Percentiles rank a stretch among this genome's conserved stretches.
Conservation (phyloP, 2,797 vertebrate species). For the Microhierax caerulescens region DNA sequence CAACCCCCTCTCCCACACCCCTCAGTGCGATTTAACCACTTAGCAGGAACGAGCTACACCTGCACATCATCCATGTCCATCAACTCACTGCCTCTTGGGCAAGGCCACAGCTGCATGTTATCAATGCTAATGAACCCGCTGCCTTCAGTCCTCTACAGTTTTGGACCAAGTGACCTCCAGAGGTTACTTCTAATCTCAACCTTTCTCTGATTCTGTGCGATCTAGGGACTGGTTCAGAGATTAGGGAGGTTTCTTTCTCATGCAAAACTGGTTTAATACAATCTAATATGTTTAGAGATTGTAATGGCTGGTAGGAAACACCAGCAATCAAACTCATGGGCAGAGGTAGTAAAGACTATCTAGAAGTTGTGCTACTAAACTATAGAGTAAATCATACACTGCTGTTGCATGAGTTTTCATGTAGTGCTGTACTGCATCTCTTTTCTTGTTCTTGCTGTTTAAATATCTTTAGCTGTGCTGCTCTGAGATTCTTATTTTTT, state of each 20-base stretch:
- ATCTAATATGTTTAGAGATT: background rate
- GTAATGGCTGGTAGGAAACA: background rate
- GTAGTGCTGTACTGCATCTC: background rate
- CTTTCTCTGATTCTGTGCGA: background rate
- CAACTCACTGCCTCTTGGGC: too few relatives aligned
- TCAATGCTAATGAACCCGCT: too few relatives aligned
- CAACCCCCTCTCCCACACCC: too few relatives aligned
- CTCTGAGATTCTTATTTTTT: background rate
- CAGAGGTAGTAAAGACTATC: background rate
- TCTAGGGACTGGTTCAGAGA: background rate
- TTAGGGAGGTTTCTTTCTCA: background rate
- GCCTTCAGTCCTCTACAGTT: too few relatives aligned
- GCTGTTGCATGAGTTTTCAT: background rate
- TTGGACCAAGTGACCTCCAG: background rate
- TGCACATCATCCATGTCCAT: too few relatives aligned
- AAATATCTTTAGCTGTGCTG: background rate
- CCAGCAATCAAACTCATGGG: background rate
- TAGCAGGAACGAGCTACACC: too few relatives aligned
- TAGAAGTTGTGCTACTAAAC: background rate
- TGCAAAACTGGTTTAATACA: background rate
- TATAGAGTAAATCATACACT: background rate
- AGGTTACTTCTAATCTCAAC: background rate
- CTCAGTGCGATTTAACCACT: too few relatives aligned
- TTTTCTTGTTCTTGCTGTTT: background rate
- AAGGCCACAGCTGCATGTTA: too few relatives aligned